Percentiles rank a stretch among this genome's conserved stretches.
phyloP scores from a whole-genome alignment of 2,113 vertebrate species.

The Dromaius novaehollandiae region DNA sequence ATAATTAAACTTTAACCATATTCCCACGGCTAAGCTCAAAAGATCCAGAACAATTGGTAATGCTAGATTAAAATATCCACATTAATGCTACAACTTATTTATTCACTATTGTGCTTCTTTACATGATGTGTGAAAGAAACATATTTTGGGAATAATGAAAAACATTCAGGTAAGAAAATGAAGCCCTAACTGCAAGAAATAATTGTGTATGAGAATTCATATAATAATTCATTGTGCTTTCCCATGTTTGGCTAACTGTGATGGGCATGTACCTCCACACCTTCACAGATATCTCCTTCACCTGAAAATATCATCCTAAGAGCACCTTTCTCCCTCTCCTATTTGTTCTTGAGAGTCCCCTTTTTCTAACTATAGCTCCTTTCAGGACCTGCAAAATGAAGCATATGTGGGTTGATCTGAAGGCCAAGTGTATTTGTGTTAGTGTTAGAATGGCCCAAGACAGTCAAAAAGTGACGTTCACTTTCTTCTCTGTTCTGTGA shows the following conservation, averaged over 20 bases:
- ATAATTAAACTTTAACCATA: not conserved
- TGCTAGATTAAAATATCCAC: not conserved
- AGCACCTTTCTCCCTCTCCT: not conserved
- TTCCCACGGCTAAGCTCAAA: not conserved
- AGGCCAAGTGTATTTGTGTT: accelerated
- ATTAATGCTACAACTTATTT: not conserved
- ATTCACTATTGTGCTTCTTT: not conserved
- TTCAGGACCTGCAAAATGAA: not conserved
- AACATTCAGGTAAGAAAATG: not conserved
- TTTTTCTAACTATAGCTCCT: not conserved
- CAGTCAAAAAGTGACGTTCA: not conserved
- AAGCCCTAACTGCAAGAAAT: not conserved
- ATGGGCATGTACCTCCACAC: not conserved
- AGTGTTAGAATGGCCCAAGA: not conserved
- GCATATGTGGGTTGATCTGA: not conserved
- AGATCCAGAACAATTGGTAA: not conserved
- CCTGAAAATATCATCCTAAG: not conserved
- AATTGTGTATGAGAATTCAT: not conserved
- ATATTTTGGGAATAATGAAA: not conserved
- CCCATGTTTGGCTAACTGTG: not conserved
- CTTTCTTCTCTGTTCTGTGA: not conserved
- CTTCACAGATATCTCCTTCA: not conserved
- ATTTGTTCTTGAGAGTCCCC: not conserved
- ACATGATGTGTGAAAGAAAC: not conserved
- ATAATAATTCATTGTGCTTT: not conserved